Base-by-base conservation (phyloP, 2,888 invertebrate species). In the Troides helena region DNA sequence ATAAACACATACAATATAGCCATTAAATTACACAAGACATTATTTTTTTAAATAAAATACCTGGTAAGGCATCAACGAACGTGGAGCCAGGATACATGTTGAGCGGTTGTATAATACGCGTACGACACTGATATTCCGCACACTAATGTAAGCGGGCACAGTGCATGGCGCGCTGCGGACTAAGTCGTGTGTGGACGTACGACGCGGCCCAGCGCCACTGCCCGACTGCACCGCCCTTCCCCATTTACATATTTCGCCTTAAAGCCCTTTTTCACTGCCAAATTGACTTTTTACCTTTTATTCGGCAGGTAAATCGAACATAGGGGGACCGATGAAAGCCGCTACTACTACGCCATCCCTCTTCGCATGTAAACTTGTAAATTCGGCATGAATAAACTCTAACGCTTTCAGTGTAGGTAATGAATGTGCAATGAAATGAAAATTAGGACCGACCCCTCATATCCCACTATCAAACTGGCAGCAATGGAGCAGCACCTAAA, bases 221-320 rank as follows among this genome's bases (percentile, higher is more conserved):
- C 77, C 80, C 81, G 77, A 89, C 87, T 90, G 90, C 90, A 90
- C 87, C 85, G 87, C 90, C 90, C 90, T 90, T 85, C 88, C 86
- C 88, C 83, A 90, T 90, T 90, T 90, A 90, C 91, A 90, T 90
- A 90, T 82, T 84, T 86, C 85, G 85, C 85, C 84, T 83, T 82
- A 82, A 82, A 90, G 90, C 90, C 91, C 92, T 92, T 89, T 90
- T 85, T 91, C 77, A 85, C 86, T 87, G 87, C 85, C 77, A 89
- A 92, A 92, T 90, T 92, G 90, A 92, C 92, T 90, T 92, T 91
- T 88, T 92, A 91, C 91, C 88, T 91, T 90, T 91, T 89, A 91
- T 90, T 89, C 90, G 84, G 83, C 90, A 91, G 90, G 91, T 90
- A 90, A 85, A 89, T 88, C 86, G 83, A 90, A 90, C 78, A 83